Evolutionary conservation across 1,140 invertebrate species (phyloP).

Genomic region (Plodia interpunctella): DNA sequence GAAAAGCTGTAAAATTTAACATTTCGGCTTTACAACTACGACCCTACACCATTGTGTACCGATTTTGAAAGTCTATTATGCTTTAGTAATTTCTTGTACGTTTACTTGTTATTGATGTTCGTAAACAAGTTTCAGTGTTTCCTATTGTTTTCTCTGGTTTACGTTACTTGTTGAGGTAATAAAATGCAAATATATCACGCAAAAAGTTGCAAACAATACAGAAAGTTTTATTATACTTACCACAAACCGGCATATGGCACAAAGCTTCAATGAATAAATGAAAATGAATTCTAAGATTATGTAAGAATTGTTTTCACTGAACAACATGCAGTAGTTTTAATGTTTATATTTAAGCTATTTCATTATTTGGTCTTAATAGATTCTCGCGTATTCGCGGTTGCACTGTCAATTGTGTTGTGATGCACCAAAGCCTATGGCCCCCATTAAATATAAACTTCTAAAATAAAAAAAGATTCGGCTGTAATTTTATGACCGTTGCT

Average conservation of each 20-base stretch:
- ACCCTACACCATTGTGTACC: constrained; percentile 33
- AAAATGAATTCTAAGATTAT: no score
- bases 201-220: constrained; percentile 1
- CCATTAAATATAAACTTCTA: no score
- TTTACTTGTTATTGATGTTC: constrained; percentile 4
- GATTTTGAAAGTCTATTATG: constrained; percentile 44
- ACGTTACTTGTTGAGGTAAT: neutral
- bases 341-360: no score
- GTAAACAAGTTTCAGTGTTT: neutral
- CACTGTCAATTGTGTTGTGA: no score
- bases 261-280: neutral
- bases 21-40: constrained; percentile 50
- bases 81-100: constrained; percentile 14
- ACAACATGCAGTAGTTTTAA: no score
- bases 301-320: no score
- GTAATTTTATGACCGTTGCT: no score
- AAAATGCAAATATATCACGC: neutral
- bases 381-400: no score
- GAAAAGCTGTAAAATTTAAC: constrained; percentile 54
- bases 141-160: constrained; percentile 10
- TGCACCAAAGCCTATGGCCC: no score
- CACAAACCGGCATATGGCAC: neutral
- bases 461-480: no score
- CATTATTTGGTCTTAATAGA: no score
- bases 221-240: neutral